A percentile compares a stretch with the other conserved stretches of the same genome.
Evolutionary conservation across 2,888 invertebrate genomes (phyloP).

Genomic region (Cerastoderma edule): DNA sequence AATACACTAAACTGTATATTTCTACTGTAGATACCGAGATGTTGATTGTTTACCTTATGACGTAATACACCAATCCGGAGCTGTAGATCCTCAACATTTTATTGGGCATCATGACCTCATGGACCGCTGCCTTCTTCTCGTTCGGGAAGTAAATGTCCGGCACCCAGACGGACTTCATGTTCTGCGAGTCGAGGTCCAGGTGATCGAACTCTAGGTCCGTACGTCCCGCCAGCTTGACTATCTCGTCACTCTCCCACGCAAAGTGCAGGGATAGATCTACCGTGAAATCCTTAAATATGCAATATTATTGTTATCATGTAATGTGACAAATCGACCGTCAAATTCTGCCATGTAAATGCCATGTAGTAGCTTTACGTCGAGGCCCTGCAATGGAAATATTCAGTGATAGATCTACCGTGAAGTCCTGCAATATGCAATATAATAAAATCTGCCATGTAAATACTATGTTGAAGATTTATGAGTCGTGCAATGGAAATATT

Average conservation of each 20-base stretch:
- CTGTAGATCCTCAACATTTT: slow-evolving; percentile 98
- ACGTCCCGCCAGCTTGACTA: slow-evolving; percentile 24
- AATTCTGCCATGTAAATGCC: no score
- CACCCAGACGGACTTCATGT: slow-evolving; percentile 94
- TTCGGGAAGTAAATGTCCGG: slow-evolving; percentile 99
- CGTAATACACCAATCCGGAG: slow-evolving; percentile 97
- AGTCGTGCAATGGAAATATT: no score
- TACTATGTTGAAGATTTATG: no score
- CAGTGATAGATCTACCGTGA: no score
- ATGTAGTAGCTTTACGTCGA: no score
- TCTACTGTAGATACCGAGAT: no score
- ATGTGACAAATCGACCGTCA: no score
- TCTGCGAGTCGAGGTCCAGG: slow-evolving; percentile 89
- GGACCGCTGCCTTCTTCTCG: slow-evolving; percentile 96
- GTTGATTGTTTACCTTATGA: slow-evolving; percentile 94
- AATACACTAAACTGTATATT: no score
- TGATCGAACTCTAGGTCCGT: slow-evolving; percentile 86
- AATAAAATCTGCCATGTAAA: no score
- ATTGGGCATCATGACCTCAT: slow-evolving; percentile 98
- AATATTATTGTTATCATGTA: no score
- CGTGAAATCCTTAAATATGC: slow-evolving; percentile 74
- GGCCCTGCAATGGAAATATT: no score
- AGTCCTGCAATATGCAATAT: no score
- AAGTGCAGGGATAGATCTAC: slow-evolving; percentile 74
- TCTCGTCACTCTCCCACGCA: slow-evolving; percentile 69